Percentiles rank a stretch among this genome's conserved stretches.
Evolutionary conservation across 2,113 vertebrate species (phyloP).

Genomic region (Ameiurus melas): DNA sequence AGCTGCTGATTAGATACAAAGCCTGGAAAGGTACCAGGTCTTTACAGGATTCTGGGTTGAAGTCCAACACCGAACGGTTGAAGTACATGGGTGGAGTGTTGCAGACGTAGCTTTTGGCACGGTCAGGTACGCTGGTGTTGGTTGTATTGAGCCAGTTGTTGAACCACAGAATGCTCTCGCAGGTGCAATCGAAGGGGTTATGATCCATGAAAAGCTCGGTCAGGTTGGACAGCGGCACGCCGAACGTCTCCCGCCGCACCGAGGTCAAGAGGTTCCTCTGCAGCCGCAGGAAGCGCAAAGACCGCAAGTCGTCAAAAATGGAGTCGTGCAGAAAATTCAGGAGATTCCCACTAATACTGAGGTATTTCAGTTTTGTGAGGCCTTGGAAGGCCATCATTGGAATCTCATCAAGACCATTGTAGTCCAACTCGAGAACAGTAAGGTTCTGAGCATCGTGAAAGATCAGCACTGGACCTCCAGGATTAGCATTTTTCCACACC

Average conservation of each 20-base stretch:
- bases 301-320: slow-evolving; percentile 80
- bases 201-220: slow-evolving; percentile 77
- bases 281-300: slow-evolving; percentile 75
- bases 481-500: slow-evolving; percentile 87
- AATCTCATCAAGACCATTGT: slow-evolving; percentile 91
- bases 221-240: slow-evolving; percentile 75
- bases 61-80: slow-evolving; percentile 73
- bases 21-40: slow-evolving; percentile 85
- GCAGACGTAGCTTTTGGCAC: slow-evolving; percentile 77
- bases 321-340: slow-evolving; percentile 77
- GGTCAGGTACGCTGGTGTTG: slow-evolving; percentile 68
- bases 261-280: slow-evolving; percentile 91
- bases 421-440: slow-evolving; percentile 78
- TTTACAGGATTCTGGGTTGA: slow-evolving; percentile 86
- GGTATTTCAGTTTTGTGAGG: slow-evolving; percentile 71
- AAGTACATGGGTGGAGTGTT: slow-evolving; percentile 88
- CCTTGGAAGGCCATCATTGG: slow-evolving; percentile 76
- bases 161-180: slow-evolving; percentile 95
- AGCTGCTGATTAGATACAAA: slow-evolving; percentile 76
- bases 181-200: slow-evolving; percentile 97
- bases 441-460: slow-evolving; percentile 74
- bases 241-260: slow-evolving; percentile 81
- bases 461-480: slow-evolving; percentile 84
- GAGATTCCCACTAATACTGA: slow-evolving; percentile 82
- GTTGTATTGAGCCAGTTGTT: slow-evolving; percentile 83